These are phyloP conservation scores for Sceloporus tristichus DNA, from an alignment of 2,113 vertebrate species.

Conservation along the genomic window DNA sequence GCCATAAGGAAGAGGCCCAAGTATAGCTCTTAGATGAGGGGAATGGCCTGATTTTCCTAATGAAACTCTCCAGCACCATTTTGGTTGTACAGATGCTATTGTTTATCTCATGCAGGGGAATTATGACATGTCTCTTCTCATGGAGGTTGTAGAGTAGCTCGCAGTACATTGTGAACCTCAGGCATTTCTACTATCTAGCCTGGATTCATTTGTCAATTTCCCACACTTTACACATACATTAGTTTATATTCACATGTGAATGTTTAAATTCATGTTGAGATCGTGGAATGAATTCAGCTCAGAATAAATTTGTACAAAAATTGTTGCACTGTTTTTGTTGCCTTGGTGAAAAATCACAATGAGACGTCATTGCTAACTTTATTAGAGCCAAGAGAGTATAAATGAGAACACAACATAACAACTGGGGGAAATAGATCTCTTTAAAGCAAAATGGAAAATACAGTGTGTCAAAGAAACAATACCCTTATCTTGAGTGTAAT, in stretches of 20 bases:
- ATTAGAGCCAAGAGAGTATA: not conserved
- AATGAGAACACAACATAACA: not conserved
- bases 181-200: not conserved
- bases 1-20: too few species aligned
- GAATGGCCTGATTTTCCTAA: too few species aligned
- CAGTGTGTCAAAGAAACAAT: not conserved
- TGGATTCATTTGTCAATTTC: not conserved
- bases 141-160: too few species aligned
- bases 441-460: not conserved
- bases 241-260: not conserved
- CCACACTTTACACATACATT: not conserved
- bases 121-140: too few species aligned
- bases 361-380: not conserved
- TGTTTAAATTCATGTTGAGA: not conserved
- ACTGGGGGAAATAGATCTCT: not conserved
- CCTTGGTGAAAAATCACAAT: not conserved
- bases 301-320: not conserved
- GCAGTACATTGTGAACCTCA: not conserved
- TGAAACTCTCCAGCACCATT: too few species aligned
- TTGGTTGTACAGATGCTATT: too few species aligned
- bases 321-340: not conserved
- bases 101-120: too few species aligned
- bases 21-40: too few species aligned
- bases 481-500: not conserved
- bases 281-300: not conserved